Evolutionary conservation across 2,888 invertebrate genomes (phyloP).

Genomic region (Drosophila macrospina): DNA sequence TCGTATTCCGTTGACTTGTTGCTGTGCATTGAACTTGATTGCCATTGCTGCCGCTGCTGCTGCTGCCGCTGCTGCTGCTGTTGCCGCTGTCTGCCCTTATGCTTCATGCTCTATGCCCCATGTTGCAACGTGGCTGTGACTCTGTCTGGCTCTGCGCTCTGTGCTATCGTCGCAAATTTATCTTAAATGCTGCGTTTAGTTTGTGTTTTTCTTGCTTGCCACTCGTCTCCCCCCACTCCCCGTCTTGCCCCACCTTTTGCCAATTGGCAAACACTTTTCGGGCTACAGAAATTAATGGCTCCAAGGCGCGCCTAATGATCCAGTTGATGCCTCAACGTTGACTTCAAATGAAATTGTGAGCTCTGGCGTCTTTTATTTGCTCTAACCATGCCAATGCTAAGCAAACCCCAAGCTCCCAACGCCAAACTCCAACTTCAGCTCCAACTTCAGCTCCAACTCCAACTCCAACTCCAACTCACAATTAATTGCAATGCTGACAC

Average conservation of each 20-base stretch:
- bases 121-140: constrained; percentile 30
- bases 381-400: constrained; percentile 59
- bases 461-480: constrained; percentile 47
- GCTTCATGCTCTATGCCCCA: constrained; percentile 19
- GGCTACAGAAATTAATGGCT: constrained; percentile 70
- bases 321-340: constrained; percentile 55
- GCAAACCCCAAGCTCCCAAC: constrained; percentile 3
- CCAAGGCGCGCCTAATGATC: constrained; percentile 74
- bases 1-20: constrained; percentile 55
- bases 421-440: too few species aligned
- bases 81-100: constrained; percentile 43
- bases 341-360: constrained; percentile 72
- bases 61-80: constrained; percentile 19
- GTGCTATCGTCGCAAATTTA: constrained; percentile 73
- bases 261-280: constrained; percentile 71
- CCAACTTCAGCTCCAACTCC: not conserved
- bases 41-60: constrained; percentile 45
- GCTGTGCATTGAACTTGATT: constrained; percentile 76
- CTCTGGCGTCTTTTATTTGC: constrained; percentile 66
- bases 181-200: constrained; percentile 78
- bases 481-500: constrained; percentile 76
- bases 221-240: not conserved
- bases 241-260: constrained; percentile 25
- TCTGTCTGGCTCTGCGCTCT: constrained; percentile 28
- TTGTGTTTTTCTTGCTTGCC: constrained; percentile 42